Evolutionary conservation across 2,888 invertebrate genomes (phyloP), one percentile per base, ranked within the genome.

Genomic region (Zaprionus bogoriensis): DNA sequence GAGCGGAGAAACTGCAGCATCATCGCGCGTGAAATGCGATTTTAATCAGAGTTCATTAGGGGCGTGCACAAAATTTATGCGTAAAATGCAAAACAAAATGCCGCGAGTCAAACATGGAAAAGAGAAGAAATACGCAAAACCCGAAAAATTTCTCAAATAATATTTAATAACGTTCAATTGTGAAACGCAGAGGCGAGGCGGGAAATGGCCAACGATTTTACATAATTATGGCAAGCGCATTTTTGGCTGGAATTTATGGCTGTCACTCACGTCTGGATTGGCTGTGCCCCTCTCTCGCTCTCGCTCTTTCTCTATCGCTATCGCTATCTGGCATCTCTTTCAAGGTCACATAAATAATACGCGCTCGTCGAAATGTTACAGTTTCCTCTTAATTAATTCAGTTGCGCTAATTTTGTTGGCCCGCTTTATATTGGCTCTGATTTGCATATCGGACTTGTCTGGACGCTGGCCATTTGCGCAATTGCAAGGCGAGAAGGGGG

Each of bases 301-400:
- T 41, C 20, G 12, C 38, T 39, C 6, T 28, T 10, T 27, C 23
- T 23, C 1, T 5, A 0, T 12, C 32, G 14, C 32, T 36, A 36
- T 36, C 32, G n/a, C 14, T 23, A 42, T n/a, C 54, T 14, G 47
- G 74, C 65, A 69, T 83, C 78, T 65, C 64, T 32, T 63, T 68
- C 80, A 81, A 81, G 80, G 80, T 81, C 85, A 78, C 53, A 44
- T 52, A 45, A 60, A 65, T 72, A 74, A 74, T 72, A 61, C 53
- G 7, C 32, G 32, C n/a, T 50, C 39, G 57, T 62, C 27, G 69
- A 83, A 82, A 70, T 75, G 81, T 64, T 80, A 68, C 71, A 78
- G 65, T 79, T 82, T 36, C 75, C 65, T 82, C 75, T 67, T 82
- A 82, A 82, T 82, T 77, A 80, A 82, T 79, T 85, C 80, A 79